A percentile compares a stretch with the other conserved stretches of the same genome.
phyloP scores from a whole-genome alignment of 2,797 vertebrate species.

The Hemibagrus guttatus region DNA sequence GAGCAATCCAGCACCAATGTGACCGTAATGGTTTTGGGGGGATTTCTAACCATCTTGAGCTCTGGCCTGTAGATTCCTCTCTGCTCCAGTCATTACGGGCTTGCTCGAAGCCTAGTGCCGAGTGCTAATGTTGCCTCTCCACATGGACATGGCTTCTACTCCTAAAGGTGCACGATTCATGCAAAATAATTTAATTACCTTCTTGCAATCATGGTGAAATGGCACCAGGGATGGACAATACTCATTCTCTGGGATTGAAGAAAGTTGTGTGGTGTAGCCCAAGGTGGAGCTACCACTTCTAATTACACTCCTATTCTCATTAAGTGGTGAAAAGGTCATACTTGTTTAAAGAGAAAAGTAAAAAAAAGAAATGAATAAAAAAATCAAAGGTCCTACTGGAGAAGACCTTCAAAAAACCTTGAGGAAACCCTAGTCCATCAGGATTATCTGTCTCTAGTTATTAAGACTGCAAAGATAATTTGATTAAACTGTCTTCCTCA shows the following conservation, averaged over 20 bases:
- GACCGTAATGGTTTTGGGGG: slow-evolving; percentile 66
- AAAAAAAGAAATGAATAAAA: slow-evolving; percentile 39
- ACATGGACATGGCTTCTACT: slow-evolving; percentile 8
- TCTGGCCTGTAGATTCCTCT: slow-evolving; percentile 23
- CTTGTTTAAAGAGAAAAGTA: slow-evolving; percentile 57
- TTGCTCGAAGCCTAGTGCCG: not conserved
- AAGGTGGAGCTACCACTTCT: slow-evolving; percentile 56
- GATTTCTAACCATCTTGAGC: slow-evolving; percentile 47
- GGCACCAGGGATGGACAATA: slow-evolving; percentile 61
- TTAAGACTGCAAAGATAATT: slow-evolving; percentile 57
- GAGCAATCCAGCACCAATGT: slow-evolving; percentile 71
- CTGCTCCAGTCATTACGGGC: slow-evolving; percentile 14
- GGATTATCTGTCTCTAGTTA: slow-evolving; percentile 56
- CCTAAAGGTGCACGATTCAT: slow-evolving; percentile 40
- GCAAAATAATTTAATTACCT: slow-evolving; percentile 73
- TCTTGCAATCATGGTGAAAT: slow-evolving; percentile 54
- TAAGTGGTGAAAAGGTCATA: slow-evolving; percentile 71
- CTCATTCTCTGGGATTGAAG: slow-evolving; percentile 51
- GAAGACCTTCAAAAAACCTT: slow-evolving; percentile 50
- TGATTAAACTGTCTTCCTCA: slow-evolving; percentile 56
- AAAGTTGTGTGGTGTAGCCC: slow-evolving; percentile 51
- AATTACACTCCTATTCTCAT: slow-evolving; percentile 82
- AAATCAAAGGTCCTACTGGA: slow-evolving; percentile 43
- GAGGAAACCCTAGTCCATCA: slow-evolving; percentile 62
- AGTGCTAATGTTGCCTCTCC: slow-evolving; percentile 16